phyloP scores from a whole-genome alignment of 1,140 invertebrate genomes.

The Neodiprion virginianus region DNA sequence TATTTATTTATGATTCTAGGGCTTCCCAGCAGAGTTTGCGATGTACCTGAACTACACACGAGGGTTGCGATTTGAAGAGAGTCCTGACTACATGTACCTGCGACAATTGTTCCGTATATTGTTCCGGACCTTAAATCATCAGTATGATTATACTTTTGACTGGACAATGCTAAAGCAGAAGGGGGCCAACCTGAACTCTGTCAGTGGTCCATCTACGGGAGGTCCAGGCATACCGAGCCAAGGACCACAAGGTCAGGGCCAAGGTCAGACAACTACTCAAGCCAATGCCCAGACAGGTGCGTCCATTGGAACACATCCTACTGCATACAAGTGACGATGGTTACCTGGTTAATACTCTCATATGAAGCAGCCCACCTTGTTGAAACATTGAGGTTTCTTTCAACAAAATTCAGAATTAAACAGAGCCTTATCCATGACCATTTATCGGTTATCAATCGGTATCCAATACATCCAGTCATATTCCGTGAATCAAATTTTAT shows the following conservation, averaged over 20 bases:
- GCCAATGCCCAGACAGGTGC: slow-evolving; percentile 49
- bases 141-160: slow-evolving; percentile 99
- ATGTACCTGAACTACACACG: slow-evolving; percentile 99
- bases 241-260: slow-evolving; percentile 39
- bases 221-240: slow-evolving; percentile 38
- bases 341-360: background rate
- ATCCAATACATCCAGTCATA: too few relatives aligned
- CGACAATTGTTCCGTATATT: slow-evolving; percentile 97
- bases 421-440: too few relatives aligned
- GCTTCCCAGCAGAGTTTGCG: slow-evolving; percentile 95
- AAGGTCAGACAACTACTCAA: slow-evolving; percentile 45
- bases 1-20: slow-evolving; percentile 61
- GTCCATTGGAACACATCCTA: slow-evolving; percentile 9
- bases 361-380: too few relatives aligned
- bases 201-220: slow-evolving; percentile 29
- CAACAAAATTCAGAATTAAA: too few relatives aligned
- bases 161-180: slow-evolving; percentile 99
- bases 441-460: too few relatives aligned
- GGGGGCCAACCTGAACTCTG: slow-evolving; percentile 45
- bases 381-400: too few relatives aligned
- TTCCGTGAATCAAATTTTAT: too few relatives aligned
- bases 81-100: slow-evolving; percentile 98
- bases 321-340: slow-evolving; percentile 5
- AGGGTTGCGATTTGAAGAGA: slow-evolving; percentile 94
- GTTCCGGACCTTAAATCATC: slow-evolving; percentile 98